These are phyloP conservation scores for Canis aureus DNA, from an alignment of 2,113 vertebrate genomes.

Conservation along the genomic window DNA sequence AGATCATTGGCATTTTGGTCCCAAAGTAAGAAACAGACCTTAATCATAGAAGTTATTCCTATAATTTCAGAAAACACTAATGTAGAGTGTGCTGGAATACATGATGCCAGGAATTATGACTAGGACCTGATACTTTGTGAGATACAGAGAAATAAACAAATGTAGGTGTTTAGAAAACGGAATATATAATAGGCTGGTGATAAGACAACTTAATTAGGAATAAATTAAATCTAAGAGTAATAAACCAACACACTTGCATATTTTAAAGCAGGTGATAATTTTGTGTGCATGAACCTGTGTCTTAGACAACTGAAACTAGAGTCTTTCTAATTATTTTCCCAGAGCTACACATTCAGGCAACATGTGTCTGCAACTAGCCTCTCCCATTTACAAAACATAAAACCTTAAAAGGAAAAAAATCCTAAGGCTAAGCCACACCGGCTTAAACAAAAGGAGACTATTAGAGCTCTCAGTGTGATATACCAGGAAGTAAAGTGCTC, in stretches of 20 bases:
- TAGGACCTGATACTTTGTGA: constrained; percentile 28
- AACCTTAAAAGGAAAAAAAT: not conserved
- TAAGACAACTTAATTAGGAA: constrained; percentile 64
- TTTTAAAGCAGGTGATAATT: constrained; percentile 48
- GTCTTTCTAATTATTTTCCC: constrained; percentile 3
- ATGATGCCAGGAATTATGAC: constrained; percentile 10
- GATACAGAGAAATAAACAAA: constrained; percentile 50
- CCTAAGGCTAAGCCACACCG: not conserved
- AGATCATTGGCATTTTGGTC: constrained; percentile 31
- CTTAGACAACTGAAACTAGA: constrained; percentile 4
- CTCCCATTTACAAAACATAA: not conserved
- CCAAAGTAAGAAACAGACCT: constrained; percentile 18
- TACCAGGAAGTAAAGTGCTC: not conserved
- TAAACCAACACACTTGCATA: not conserved
- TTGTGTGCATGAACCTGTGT: not conserved
- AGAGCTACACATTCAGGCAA: not conserved
- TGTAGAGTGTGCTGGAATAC: not conserved
- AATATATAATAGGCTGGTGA: not conserved
- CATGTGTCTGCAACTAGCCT: not conserved
- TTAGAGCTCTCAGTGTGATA: not conserved
- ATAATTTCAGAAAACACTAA: constrained; percentile 11
- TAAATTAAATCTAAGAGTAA: constrained; percentile 64
- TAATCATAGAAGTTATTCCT: constrained; percentile 27
- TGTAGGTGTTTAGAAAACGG: constrained; percentile 39
- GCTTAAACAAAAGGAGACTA: not conserved